Evolutionary conservation across 2,888 invertebrate genomes (phyloP).

Genomic region (Drosophila diplacantha): DNA sequence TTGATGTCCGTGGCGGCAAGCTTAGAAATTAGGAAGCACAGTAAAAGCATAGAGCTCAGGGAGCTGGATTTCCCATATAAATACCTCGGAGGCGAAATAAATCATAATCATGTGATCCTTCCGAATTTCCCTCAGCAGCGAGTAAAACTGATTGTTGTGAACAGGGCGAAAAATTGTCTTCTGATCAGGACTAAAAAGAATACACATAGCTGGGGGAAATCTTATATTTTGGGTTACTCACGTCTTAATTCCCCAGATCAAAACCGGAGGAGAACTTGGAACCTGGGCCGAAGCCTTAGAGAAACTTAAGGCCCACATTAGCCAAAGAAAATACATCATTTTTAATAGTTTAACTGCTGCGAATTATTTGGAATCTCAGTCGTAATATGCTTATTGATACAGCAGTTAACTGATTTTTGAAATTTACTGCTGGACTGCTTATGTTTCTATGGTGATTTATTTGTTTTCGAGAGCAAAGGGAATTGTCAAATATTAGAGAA

Average conservation of each 20-base stretch:
- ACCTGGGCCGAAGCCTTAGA: neutral
- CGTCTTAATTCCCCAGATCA: constrained; percentile 53
- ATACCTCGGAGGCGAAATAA: constrained; percentile 45
- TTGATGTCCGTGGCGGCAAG: constrained; percentile 49
- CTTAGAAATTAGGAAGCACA: constrained; percentile 7
- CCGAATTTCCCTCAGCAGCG: constrained; percentile 25
- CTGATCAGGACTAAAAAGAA: constrained; percentile 2
- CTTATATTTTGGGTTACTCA: constrained; percentile 25
- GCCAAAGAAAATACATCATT: constrained; percentile 5
- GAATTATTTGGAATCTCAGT: neutral
- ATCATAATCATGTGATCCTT: constrained; percentile 42
- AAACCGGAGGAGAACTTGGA: constrained; percentile 44
- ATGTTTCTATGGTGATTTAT: neutral
- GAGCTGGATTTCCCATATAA: neutral
- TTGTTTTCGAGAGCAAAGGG: neutral
- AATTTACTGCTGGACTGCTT: neutral
- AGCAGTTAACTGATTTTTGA: neutral
- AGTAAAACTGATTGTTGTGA: constrained; percentile 10
- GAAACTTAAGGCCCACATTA: neutral
- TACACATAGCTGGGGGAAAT: fast-evolving
- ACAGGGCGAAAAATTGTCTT: constrained; percentile 39
- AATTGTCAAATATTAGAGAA: neutral
- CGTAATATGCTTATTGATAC: too few relatives aligned
- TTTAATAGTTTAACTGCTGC: neutral
- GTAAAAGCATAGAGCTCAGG: too few relatives aligned